phyloP scores from a whole-genome alignment of 1,140 invertebrate species.

The Halesus radiatus region DNA sequence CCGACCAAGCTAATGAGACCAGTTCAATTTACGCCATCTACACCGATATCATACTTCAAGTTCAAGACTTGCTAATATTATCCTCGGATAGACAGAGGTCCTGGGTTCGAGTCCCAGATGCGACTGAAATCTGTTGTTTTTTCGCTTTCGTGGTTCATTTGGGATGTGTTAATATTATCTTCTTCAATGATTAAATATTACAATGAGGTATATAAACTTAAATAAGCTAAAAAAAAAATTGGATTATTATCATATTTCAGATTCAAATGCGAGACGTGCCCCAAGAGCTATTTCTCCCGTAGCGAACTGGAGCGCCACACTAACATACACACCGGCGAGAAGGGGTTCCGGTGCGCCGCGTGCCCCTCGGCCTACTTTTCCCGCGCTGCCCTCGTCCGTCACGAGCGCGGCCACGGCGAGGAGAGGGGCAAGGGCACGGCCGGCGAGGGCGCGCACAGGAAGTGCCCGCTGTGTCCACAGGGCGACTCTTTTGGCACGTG shows the following conservation, averaged over 20 bases:
- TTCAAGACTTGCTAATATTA: no score
- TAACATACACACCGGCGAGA: slow-evolving; percentile 45
- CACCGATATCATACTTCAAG: no score
- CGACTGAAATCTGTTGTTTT: no score
- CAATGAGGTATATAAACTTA: no score
- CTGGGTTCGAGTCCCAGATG: no score
- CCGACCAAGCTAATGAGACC: no score
- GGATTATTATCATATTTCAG: slow-evolving; percentile 13
- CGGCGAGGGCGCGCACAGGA: neutral
- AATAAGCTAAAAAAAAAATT: no score
- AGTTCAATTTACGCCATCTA: no score
- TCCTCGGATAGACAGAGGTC: no score
- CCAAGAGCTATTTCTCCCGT: slow-evolving; percentile 51
- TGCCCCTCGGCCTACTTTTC: slow-evolving; percentile 53
- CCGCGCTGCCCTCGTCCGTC: slow-evolving; percentile 41
- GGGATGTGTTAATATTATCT: no score
- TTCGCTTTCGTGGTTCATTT: no score
- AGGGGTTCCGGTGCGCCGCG: slow-evolving; percentile 41
- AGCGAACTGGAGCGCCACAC: slow-evolving; percentile 50
- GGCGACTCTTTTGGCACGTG: neutral
- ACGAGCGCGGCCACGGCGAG: slow-evolving; percentile 33
- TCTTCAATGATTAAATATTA: no score
- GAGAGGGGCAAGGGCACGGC: slow-evolving; percentile 6
- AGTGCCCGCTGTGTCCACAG: slow-evolving; percentile 21
- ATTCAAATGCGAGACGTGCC: slow-evolving; percentile 49